Evolutionary conservation across 2,888 invertebrate genomes (phyloP), one percentile per base, ranked within the genome.

Genomic region (Nemotelus pantherinus): DNA sequence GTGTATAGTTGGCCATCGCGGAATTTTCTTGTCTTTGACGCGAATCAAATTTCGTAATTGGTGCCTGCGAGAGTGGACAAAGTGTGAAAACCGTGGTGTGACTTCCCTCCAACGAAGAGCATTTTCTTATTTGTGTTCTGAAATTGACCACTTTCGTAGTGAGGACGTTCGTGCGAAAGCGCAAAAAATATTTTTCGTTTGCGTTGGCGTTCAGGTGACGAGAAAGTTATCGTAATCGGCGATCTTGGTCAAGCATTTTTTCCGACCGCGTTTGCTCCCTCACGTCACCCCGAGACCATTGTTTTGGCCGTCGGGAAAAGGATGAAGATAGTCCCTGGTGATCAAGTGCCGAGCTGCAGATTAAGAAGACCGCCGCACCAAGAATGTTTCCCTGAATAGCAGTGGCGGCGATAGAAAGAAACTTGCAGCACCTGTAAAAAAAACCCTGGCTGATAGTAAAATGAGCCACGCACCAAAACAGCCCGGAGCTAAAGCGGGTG

Each of bases 1-100:
- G 76, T 58, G 77, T 79, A 80, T 77, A 78, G 79, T 80, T 80
- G 77, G 79, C 79, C 79, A 81, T 79, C 80, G 80, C 80, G 77
- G 77, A 79, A 74, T 79, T 80, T 76, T 79, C 43, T 25, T 25
- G n/a, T 58, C 25, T 53, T 64, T 77, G 63, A 63, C 74, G 74
- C 43, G 41, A 60, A 60, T 50, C 53, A 72, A 79, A 79, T 77
- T 79, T 79, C 79, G 72, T 79, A 79, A 77, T 76, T 79, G 65
- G 65, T 74, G 65, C 64, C 43, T 48, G 76, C 53, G 39, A 60
- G 68, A 65, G 55, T 64, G 60, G 75, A 79, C 65, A 70, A 74
- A 63, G 63, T 70, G 50, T 39, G 74, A 63, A 68, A 64, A 70
- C 63, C 70, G 77, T 58, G 74, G 74, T 68, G 68, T 58, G 71